Conservation (phyloP, 2,888 invertebrate genomes). For the Onchidella celtica region DNA sequence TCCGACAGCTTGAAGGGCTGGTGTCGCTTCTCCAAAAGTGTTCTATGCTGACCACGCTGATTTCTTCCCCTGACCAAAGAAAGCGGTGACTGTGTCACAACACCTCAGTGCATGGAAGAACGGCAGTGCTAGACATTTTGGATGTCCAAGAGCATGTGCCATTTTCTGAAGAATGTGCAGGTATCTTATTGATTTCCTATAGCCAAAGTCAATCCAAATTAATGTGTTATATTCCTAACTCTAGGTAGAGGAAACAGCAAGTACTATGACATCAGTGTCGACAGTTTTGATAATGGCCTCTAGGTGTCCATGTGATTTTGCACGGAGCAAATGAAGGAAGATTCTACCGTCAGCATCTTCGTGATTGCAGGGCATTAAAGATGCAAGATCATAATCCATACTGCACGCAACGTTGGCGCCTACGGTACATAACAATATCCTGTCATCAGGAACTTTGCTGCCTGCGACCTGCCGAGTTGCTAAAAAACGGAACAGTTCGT, state of each 20-base stretch:
- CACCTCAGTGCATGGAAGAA: background rate
- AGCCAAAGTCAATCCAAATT: background rate
- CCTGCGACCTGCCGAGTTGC: background rate
- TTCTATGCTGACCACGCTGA: background rate
- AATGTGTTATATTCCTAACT: background rate
- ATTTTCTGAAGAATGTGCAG: background rate
- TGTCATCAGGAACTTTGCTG: background rate
- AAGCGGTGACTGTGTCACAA: background rate
- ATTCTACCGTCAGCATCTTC: background rate
- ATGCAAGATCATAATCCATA: background rate
- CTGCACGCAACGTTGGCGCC: background rate
- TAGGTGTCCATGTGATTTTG: background rate
- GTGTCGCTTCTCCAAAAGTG: background rate
- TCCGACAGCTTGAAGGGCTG: background rate
- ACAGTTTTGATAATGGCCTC: background rate
- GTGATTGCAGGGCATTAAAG: background rate
- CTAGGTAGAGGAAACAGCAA: background rate
- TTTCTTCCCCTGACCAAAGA: background rate
- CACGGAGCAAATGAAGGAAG: background rate
- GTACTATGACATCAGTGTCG: background rate
- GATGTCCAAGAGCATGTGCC: background rate
- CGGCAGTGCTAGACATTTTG: background rate
- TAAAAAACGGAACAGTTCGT: background rate
- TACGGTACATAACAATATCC: background rate
- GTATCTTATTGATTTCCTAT: background rate